phyloP scores from a whole-genome alignment of 1,140 invertebrate species.

The Orchestia grillus region DNA sequence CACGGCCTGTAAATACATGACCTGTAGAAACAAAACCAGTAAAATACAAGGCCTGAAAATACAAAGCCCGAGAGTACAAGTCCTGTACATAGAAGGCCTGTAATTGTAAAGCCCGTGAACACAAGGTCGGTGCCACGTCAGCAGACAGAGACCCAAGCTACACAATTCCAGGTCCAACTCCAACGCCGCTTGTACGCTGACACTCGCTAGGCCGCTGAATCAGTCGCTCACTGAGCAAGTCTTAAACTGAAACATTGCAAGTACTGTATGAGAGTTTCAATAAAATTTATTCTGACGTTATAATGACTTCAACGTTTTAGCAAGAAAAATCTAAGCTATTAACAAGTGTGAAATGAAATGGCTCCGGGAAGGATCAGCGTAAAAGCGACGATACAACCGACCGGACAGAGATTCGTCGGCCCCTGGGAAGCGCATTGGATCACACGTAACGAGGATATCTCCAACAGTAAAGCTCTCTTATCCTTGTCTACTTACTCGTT shows the following conservation, averaged over 20 bases:
- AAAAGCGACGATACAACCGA: background rate
- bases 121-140: background rate
- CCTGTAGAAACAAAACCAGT: no score
- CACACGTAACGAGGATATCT: background rate
- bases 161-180: background rate
- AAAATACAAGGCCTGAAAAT: no score
- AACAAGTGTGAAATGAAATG: background rate
- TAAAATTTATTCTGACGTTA: background rate
- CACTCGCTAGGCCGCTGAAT: background rate
- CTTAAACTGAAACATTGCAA: background rate
- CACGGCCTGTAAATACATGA: no score
- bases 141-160: background rate
- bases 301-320: background rate
- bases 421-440: background rate
- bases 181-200: background rate
- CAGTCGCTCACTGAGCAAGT: background rate
- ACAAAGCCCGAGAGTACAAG: no score
- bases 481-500: conserved; percentile 1
- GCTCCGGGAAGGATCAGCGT: background rate
- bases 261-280: background rate
- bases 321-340: background rate
- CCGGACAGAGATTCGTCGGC: background rate
- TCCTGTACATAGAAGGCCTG: no score
- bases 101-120: no score
- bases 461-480: background rate